Evolutionary conservation across 2,797 vertebrate genomes (phyloP).

Genomic region (Sciurus carolinensis): DNA sequence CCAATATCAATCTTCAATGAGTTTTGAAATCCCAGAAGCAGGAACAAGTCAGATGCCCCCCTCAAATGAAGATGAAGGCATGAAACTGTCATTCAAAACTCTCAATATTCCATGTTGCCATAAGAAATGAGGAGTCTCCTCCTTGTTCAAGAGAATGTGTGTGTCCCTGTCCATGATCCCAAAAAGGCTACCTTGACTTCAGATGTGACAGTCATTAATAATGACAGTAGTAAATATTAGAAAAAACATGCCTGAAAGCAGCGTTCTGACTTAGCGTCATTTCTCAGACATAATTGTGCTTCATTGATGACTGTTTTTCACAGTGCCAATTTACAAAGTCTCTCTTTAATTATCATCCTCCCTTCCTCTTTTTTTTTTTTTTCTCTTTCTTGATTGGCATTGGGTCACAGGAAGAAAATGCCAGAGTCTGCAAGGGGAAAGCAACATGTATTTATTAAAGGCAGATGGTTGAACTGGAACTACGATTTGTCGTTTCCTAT

Average conservation of each 20-base stretch:
- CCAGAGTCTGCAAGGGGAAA: slow-evolving; percentile 87
- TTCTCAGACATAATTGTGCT: slow-evolving; percentile 90
- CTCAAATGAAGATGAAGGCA: slow-evolving; percentile 86
- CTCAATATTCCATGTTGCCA: slow-evolving; percentile 65
- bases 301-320: slow-evolving; percentile 94
- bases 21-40: slow-evolving; percentile 67
- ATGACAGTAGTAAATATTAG: slow-evolving; percentile 94
- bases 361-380: not conserved
- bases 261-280: slow-evolving; percentile 90
- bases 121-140: slow-evolving; percentile 34
- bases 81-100: slow-evolving; percentile 73
- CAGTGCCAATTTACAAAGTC: slow-evolving; percentile 82
- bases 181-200: slow-evolving; percentile 68
- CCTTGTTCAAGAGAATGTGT: not conserved
- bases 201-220: slow-evolving; percentile 83
- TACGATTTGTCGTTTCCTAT: slow-evolving; percentile 61
- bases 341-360: slow-evolving; percentile 50
- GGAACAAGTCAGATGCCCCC: slow-evolving; percentile 63
- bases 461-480: slow-evolving; percentile 30
- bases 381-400: slow-evolving; percentile 86
- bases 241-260: slow-evolving; percentile 94
- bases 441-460: slow-evolving; percentile 62
- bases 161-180: slow-evolving; percentile 78
- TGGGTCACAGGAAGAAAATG: slow-evolving; percentile 92
- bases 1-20: slow-evolving; percentile 71